Evolutionary conservation across 2,797 vertebrate species (phyloP).

Genomic region (Phataginus tetradactyla): DNA sequence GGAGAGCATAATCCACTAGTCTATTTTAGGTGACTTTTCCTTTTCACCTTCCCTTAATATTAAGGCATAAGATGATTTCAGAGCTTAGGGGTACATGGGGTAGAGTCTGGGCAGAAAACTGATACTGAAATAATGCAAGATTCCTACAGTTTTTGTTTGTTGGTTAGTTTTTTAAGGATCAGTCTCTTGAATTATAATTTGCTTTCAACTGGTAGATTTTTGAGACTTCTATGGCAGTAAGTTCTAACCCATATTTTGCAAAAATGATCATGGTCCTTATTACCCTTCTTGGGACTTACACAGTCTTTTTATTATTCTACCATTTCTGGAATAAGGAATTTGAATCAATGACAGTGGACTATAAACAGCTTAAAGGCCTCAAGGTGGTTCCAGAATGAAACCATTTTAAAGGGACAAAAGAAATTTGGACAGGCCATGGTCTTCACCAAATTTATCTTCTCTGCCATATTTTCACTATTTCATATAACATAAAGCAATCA

Average conservation of each 20-base stretch:
- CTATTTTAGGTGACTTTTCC: constrained; percentile 77
- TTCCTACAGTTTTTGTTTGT: constrained; percentile 4
- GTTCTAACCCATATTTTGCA: constrained; percentile 35
- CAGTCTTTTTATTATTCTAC: constrained; percentile 49
- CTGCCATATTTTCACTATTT: constrained; percentile 61
- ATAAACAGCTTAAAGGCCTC: constrained; percentile 45
- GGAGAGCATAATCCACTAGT: constrained; percentile 49
- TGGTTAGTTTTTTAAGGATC: neutral
- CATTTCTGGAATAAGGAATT: constrained; percentile 57
- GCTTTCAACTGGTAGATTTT: constrained; percentile 39
- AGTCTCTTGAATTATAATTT: constrained; percentile 50
- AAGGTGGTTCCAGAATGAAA: constrained; percentile 51
- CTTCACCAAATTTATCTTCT: constrained; percentile 58
- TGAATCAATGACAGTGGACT: constrained; percentile 37
- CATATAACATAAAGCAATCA: constrained; percentile 48
- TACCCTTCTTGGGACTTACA: constrained; percentile 12
- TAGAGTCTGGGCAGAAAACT: constrained; percentile 9
- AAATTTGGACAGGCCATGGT: constrained; percentile 27
- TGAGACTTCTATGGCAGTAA: neutral
- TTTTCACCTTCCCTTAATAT: constrained; percentile 57
- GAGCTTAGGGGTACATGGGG: constrained; percentile 27
- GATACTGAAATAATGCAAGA: constrained; percentile 40
- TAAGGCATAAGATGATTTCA: constrained; percentile 58
- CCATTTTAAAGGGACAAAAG: constrained; percentile 59
- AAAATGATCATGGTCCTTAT: constrained; percentile 50